Conservation (phyloP, 2,797 vertebrate genomes). For the Rhynchonycteris naso region DNA sequence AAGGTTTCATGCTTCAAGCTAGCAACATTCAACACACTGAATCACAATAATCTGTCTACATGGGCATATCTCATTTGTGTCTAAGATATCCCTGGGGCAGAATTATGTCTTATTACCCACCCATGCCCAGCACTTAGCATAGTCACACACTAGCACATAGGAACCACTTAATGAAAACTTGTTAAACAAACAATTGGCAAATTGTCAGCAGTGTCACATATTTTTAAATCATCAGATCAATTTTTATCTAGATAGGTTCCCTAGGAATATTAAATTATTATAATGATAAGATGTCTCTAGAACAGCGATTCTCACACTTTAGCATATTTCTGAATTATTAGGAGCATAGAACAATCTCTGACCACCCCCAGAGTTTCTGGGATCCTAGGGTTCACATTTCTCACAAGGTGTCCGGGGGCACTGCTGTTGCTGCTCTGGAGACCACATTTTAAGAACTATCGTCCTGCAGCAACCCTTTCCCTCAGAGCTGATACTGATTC, state of each 20-base stretch:
- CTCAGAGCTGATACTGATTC: neutral
- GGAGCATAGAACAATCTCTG: neutral
- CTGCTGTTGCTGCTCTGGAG: neutral
- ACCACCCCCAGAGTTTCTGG: neutral
- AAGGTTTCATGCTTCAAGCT: neutral
- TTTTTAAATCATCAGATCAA: slow-evolving; percentile 1
- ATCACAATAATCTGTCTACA: neutral
- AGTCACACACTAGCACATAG: neutral
- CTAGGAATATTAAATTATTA: neutral
- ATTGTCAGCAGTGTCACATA: neutral
- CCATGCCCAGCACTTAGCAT: neutral
- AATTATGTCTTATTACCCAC: neutral
- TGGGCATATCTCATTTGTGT: neutral
- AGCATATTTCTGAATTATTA: neutral
- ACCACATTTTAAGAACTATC: neutral
- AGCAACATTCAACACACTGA: neutral
- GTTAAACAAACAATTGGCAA: neutral
- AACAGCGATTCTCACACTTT: neutral
- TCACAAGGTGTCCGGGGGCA: too few species aligned
- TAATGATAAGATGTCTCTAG: neutral
- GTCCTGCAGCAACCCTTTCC: neutral
- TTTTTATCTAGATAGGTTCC: neutral
- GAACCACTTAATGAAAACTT: neutral
- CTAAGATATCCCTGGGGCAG: neutral
- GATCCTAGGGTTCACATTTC: neutral